Base-by-base conservation (phyloP, 2,888 invertebrate species). In the Apoderus coryli region DNA sequence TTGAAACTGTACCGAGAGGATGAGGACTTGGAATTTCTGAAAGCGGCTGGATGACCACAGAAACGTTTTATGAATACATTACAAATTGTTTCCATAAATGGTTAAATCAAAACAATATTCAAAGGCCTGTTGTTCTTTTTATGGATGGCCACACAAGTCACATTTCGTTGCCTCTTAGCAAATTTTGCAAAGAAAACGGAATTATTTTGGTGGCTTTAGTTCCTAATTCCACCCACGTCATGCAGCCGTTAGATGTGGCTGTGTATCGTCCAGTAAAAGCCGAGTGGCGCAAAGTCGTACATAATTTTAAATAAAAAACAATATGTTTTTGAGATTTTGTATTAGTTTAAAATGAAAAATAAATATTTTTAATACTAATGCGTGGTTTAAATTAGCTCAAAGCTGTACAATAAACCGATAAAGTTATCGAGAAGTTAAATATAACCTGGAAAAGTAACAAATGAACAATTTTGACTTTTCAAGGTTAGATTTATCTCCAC, bases 171-270 rank as follows among this genome's bases (percentile, higher is more conserved):
- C 28, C 34, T 19, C 25, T 43, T 7, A 32, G 35, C 10, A 6
- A 22, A 16, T 32, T 39, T 10, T 39, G 38, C 15, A 33, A 32
- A 25, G 25, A 39, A 19, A 23, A 35, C 14, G 19, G 34, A 6
- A 41, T 39, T 12, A 34, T 34, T 30, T 9, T 43, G 16, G 31
- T 38, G 16, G 36, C 38, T 13, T 29, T 40, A 11, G 36, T 35
- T 27, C 39, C 37, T 15, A 39, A 38, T 28, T 24, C 33, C 11
- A 37, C 34, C 10, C 13, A 29, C 12, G 36, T 41, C 26, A 22
- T 39, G 10, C 41, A 41, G 28, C 39, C 39, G 15, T 22, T 25
- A 14, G 38, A 33, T 31, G 34, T 41, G 11, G 36, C 39, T 12
- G 34, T 36, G 13, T 37, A 35, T 27, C n/a, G 27, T 5, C 37